These are phyloP conservation scores for Heliconius cydno DNA, from an alignment of 2,888 invertebrate genomes.

Conservation along the genomic window DNA sequence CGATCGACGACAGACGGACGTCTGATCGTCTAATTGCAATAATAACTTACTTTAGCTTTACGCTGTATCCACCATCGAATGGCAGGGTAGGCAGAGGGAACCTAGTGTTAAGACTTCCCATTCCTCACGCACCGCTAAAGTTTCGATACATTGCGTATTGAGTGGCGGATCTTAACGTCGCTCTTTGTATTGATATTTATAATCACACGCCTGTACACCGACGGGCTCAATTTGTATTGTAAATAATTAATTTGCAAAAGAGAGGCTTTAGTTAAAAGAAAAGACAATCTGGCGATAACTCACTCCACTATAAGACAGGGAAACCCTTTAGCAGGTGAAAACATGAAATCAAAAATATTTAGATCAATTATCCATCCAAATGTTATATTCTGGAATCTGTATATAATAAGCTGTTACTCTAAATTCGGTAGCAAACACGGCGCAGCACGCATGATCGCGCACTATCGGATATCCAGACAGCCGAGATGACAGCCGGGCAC, in stretches of 20 bases:
- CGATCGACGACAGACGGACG: slow-evolving; percentile 53
- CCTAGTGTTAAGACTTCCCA: background rate
- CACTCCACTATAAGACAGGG: no score
- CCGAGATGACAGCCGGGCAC: slow-evolving; percentile 50
- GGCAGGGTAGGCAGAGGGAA: background rate
- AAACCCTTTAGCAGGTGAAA: no score
- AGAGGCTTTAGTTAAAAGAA: no score
- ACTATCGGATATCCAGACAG: slow-evolving; percentile 51
- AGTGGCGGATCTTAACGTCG: no score
- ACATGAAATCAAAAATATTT: background rate
- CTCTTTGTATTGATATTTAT: no score
- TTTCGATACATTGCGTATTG: no score
- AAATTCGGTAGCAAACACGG: slow-evolving; percentile 48
- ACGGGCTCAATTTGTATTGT: no score
- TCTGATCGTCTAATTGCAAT: slow-evolving; percentile 36
- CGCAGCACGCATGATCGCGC: slow-evolving; percentile 29
- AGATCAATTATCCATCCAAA: background rate
- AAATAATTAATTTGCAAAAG: no score
- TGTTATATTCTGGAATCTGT: background rate
- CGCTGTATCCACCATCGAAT: background rate
- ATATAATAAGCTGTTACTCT: slow-evolving; percentile 34
- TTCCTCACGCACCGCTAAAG: no score
- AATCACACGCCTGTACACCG: no score
- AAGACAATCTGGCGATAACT: no score
- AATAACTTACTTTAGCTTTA: slow-evolving; percentile 7